These are phyloP conservation scores for Manacus vitellinus DNA, from an alignment of 2,113 vertebrate species.

Conservation along the genomic window DNA sequence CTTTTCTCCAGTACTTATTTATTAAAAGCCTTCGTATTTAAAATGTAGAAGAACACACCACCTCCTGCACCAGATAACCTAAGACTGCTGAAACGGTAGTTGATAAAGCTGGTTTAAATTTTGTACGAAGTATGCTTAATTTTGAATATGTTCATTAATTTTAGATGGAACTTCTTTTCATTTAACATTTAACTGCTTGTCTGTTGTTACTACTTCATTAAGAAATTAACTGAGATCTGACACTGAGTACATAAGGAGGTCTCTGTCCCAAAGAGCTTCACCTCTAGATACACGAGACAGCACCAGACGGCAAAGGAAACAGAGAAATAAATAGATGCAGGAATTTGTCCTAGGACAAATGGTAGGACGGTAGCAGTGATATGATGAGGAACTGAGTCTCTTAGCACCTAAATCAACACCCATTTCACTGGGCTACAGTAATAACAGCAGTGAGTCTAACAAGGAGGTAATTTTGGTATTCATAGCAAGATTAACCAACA, in stretches of 20 bases:
- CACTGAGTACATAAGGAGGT: neutral
- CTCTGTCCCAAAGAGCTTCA: neutral
- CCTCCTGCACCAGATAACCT: neutral
- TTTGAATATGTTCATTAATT: neutral
- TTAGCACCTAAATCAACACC: neutral
- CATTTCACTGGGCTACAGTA: constrained; percentile 4
- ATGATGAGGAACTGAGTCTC: neutral
- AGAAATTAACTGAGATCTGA: neutral
- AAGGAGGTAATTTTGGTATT: constrained; percentile 53
- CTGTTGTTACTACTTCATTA: neutral
- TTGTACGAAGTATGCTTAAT: neutral
- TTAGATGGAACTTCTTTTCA: neutral
- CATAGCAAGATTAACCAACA: constrained; percentile 49
- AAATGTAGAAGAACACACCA: neutral
- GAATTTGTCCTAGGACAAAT: constrained; percentile 1
- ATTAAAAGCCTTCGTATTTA: neutral
- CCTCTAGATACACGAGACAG: neutral
- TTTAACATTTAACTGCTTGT: neutral
- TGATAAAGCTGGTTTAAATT: neutral
- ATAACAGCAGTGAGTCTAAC: constrained; percentile 20
- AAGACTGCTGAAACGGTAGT: neutral
- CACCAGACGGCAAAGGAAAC: neutral
- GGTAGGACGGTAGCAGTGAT: neutral
- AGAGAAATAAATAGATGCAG: neutral
- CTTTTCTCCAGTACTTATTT: neutral